Evolutionary conservation across 2,113 vertebrate species (phyloP), one percentile per base, ranked within the genome.

Genomic region (Syrmaticus mikado): DNA sequence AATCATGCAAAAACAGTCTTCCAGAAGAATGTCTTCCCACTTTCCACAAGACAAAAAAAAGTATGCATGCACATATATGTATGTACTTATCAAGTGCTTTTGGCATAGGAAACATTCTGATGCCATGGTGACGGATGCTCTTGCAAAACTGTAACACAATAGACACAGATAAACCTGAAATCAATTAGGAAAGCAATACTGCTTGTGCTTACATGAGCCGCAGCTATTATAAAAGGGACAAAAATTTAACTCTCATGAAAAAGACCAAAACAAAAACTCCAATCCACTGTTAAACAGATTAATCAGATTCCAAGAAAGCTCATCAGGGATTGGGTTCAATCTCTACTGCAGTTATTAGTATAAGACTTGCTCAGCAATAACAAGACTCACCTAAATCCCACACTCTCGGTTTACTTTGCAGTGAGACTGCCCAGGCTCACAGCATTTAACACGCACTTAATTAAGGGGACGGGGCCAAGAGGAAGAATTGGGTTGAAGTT

Each of bases 221-320:
- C 32, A 58, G 75, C 45, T 60, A 13, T 78, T 87, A 38, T 28
- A 70, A 89, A 78, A 94, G 43, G 77, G 80, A 75, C 80, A 82
- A 85, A 93, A 87, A 86, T 25, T 41, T 57, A 82, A 90, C 70
- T 74, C 13, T 72, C 25, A 8, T 41, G 43, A 71, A 89, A 92
- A 79, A 93, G 71, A 91, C 70, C 77, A 82, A 86, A 94, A 95
- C 86, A 92, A 95, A 88, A 88, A 0, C 71, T 24, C 58, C 48
- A 24, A 72, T 82, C 66, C 53, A 87, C 81, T 93, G 86, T 95
- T 93, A 82, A 92, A 87, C 36, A 89, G 67, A 92, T 92, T 84
- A 89, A 79, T 79, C 70, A 82, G 90, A 78, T 74, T 82, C 74
- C 74, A 68, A 62, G 73, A 90, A 93, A 90, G 61, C 93, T 94